Conservation (phyloP, 2,113 vertebrate genomes). For the Rissa tridactyla region DNA sequence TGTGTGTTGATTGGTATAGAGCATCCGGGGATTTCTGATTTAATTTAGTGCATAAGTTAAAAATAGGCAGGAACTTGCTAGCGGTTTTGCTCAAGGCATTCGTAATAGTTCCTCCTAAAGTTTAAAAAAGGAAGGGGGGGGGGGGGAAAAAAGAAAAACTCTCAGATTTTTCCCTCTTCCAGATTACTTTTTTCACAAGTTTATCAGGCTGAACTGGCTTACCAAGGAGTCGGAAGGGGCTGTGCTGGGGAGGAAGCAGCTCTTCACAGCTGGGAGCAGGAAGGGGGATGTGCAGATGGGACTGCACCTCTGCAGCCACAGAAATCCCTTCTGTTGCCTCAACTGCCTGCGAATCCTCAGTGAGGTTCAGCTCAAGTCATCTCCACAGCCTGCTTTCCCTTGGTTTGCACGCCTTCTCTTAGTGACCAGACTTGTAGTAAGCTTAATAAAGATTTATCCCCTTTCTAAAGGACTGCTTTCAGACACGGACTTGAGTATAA, state of each 20-base stretch:
- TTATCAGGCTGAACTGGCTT: neutral
- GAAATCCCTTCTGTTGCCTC: neutral
- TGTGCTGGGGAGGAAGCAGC: neutral
- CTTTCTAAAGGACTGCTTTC: neutral
- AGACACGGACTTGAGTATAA: rapidly evolving
- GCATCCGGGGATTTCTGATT: neutral
- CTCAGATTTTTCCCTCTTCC: neutral
- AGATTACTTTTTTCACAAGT: neutral
- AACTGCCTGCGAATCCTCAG: rapidly evolving
- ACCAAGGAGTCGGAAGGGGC: neutral
- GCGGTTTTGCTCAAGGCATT: neutral
- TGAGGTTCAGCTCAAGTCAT: neutral
- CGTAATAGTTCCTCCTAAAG: neutral
- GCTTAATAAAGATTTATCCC: neutral
- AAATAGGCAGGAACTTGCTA: neutral
- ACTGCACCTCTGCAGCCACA: neutral
- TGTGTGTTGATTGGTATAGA: neutral
- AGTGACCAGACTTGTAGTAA: neutral
- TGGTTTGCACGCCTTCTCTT: neutral
- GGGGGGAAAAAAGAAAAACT: neutral
- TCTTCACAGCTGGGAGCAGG: neutral
- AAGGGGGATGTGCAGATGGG: neutral
- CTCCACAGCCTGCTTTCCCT: neutral
- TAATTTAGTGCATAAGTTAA: neutral
- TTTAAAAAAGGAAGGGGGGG: neutral